Base-by-base conservation (phyloP, 1,140 invertebrate genomes). In the Homarus americanus region DNA sequence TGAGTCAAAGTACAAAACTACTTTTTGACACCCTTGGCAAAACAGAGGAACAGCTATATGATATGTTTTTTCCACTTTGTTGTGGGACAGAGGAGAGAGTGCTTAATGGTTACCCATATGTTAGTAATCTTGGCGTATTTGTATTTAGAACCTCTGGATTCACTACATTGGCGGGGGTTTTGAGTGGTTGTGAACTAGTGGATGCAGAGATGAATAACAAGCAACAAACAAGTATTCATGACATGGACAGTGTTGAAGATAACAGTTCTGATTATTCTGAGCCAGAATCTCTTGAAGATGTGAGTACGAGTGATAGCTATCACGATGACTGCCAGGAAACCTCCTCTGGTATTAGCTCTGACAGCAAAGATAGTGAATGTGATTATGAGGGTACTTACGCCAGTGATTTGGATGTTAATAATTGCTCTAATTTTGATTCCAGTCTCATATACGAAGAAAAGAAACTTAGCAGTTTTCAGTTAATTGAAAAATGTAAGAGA, bases 21-120 rank as follows among this genome's bases (percentile, higher is more conserved):
- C 75, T 91, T 34, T 91, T 91, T 80, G 66, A 86, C n/a, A 69
- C 36, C n/a, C 76, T 91, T 40, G 75, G 34, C 58, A 85, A 72
- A 75, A 91, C 82, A 20, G 89, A 91, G 79, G 41, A 91, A 49
- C 73, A 91, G 58, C 17, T 91, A 15, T 80, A 72, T 44, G 75
- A 79, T 0, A 10, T 79, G 9, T 53, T 91, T 20, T 34, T 91
- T 63, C 82, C 82, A n/a, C 53, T 85, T 17, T 91, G 89, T 79
- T 85, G 73, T 53, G 75, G 53, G 2, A 44, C 80, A 15, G 83
- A 91, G 40, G 82, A 85, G 9, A 63, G 89, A 49, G 76, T 91
- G 28, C 89, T 91, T n/a, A 91, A 91, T 53, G 89, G 89, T 24
- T 91, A 85, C 40, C 89, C 89, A 17, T 91, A 80, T 72, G 40